Base-by-base conservation (phyloP, 2,888 invertebrate genomes). In the Melikaiella ostensackeni region DNA sequence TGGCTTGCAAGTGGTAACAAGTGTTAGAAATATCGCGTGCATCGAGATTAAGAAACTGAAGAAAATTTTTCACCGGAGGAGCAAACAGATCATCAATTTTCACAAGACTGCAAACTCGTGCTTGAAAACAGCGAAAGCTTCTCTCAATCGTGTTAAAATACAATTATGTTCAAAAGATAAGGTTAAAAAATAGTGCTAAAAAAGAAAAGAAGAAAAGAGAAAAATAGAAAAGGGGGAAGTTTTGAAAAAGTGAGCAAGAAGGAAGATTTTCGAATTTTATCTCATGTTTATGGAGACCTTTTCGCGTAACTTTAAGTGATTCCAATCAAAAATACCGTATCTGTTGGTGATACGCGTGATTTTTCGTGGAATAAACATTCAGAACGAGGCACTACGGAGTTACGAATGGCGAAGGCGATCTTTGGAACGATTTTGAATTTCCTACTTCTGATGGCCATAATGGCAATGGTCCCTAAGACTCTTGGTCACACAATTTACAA, bases 1-100 rank as follows among this genome's bases (percentile, higher is more conserved):
- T 64, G 75, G 74, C 75, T 79, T 75, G 75, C 30, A 70, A 50
- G 30, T 50, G 70, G 33, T 70, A 55, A 55, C 21, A 70, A 70
- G 70, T 70, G 33, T 55, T 30, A 30, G 30, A 11, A 70, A 66
- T 1, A 50, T 70, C 13, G 50, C 70, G n/a, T 46, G 70, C 33
- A 70, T 70, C 27, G 16, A 42, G 24, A 38, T 33, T 70, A 24
- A 64, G 42, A 21, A 35, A 42, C n/a, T 2, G 30, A 33, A 30
- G 2, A 33, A 50, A 33, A 70, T 30, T 46, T 66, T 46, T 50
- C 30, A 50, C 46, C 27, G 8, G n/a, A 63, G 21, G 11, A 35
- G 33, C 35, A 63, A 63, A 21, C 35, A 33, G 63, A 63, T 63
- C 21, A 33, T 63, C 16, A 63, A 35, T 35, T 63, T 63, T 21